phyloP scores from a whole-genome alignment of 2,113 vertebrate genomes.

The Forbesichthys agassizii region DNA sequence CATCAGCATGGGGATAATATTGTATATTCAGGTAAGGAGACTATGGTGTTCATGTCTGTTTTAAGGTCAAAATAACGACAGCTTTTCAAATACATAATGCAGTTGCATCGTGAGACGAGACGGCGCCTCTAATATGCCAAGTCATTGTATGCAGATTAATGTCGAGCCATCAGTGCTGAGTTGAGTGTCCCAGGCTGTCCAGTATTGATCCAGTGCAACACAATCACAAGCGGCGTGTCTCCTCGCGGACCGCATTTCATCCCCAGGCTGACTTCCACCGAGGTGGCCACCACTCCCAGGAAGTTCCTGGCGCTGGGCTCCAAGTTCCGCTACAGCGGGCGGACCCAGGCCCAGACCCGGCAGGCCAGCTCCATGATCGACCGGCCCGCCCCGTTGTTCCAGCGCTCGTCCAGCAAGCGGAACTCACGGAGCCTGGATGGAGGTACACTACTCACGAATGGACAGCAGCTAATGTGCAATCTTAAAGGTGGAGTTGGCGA shows the following conservation, averaged over 20 bases:
- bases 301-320: constrained; percentile 93
- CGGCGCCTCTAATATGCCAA: too few species aligned
- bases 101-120: too few species aligned
- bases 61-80: too few species aligned
- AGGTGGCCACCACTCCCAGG: constrained; percentile 89
- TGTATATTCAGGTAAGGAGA: too few species aligned
- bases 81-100: too few species aligned
- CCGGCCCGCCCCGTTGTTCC: constrained; percentile 90
- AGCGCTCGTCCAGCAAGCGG: constrained; percentile 92
- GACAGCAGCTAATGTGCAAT: not conserved
- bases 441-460: constrained; percentile 72
- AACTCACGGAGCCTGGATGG: constrained; percentile 93
- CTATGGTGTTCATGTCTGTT: too few species aligned
- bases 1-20: too few species aligned
- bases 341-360: constrained; percentile 93
- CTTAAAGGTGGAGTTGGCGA: not conserved
- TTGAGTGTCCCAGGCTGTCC: too few species aligned
- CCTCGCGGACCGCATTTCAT: not conserved
- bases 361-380: constrained; percentile 96
- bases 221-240: not conserved
- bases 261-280: constrained; percentile 90
- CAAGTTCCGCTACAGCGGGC: constrained; percentile 96
- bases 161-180: too few species aligned
- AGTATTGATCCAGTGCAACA: not conserved
- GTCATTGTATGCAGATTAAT: too few species aligned